These are phyloP conservation scores for Lycaon pictus DNA, from an alignment of 2,113 vertebrate genomes.

Conservation along the genomic window DNA sequence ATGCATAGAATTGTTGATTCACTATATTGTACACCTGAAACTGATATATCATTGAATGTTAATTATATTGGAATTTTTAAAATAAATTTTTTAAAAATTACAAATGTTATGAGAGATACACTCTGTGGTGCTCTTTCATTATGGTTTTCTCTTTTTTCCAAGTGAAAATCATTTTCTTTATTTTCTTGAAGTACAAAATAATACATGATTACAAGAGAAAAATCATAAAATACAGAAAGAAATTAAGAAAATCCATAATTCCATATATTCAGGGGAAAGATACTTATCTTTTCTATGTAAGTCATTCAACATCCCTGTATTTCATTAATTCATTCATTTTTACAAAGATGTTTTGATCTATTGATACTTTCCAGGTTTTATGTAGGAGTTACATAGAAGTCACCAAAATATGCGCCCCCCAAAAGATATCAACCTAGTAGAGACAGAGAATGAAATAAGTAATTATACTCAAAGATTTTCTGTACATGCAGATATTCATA, in stretches of 20 bases:
- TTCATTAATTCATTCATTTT: background rate
- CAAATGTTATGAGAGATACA: background rate
- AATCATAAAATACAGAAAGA: background rate
- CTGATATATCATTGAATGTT: background rate
- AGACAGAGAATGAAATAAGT: background rate
- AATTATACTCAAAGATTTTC: background rate
- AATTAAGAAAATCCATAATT: background rate
- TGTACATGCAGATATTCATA: background rate
- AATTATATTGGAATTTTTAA: background rate
- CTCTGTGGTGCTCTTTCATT: background rate
- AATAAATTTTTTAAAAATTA: background rate
- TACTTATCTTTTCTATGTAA: background rate
- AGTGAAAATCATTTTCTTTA: slow-evolving; percentile 26
- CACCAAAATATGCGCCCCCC: background rate
- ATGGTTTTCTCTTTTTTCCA: background rate
- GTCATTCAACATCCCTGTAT: background rate
- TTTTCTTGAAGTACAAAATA: background rate
- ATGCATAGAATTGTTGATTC: background rate
- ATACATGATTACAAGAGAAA: background rate
- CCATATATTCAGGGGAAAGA: background rate
- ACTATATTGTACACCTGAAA: background rate
- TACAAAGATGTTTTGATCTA: background rate
- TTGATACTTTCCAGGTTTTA: background rate
- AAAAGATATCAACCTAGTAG: background rate
- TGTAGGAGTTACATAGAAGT: background rate